phyloP scores from a whole-genome alignment of 2,888 invertebrate genomes.

The Eristalis tenax region DNA sequence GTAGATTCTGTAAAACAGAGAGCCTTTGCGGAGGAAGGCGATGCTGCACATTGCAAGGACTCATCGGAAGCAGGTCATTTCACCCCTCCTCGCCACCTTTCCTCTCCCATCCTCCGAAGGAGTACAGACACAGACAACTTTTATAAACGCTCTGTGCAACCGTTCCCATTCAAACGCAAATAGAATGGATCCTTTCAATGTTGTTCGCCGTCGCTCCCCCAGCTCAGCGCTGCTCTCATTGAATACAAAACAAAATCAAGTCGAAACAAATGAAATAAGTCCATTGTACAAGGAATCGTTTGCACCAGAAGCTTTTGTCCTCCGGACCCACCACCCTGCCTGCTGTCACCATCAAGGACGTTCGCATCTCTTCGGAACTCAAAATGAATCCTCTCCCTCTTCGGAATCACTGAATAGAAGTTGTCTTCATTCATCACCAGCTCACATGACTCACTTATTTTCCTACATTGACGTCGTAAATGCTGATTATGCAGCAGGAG shows the following conservation, averaged over 20 bases:
- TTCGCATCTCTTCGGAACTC: neutral
- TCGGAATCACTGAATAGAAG: neutral
- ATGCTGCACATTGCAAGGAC: neutral
- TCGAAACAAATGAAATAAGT: slow-evolving; percentile 1
- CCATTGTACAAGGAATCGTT: neutral
- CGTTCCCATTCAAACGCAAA: neutral
- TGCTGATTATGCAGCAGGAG: neutral
- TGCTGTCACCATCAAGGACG: neutral
- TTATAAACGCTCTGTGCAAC: neutral
- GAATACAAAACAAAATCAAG: neutral
- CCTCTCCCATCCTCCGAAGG: neutral
- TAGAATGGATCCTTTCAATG: neutral
- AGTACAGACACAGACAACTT: neutral
- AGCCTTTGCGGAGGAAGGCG: neutral
- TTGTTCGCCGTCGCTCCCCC: neutral
- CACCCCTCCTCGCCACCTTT: neutral
- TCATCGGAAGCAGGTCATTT: neutral
- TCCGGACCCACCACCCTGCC: neutral
- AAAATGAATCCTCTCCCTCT: neutral
- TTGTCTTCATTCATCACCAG: neutral
- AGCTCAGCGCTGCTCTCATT: neutral
- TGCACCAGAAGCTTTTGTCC: neutral
- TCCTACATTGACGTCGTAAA: neutral
- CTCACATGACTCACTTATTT: neutral
- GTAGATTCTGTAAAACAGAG: neutral